Base-by-base conservation (phyloP, 1,140 invertebrate genomes). In the Penaeus indicus region DNA sequence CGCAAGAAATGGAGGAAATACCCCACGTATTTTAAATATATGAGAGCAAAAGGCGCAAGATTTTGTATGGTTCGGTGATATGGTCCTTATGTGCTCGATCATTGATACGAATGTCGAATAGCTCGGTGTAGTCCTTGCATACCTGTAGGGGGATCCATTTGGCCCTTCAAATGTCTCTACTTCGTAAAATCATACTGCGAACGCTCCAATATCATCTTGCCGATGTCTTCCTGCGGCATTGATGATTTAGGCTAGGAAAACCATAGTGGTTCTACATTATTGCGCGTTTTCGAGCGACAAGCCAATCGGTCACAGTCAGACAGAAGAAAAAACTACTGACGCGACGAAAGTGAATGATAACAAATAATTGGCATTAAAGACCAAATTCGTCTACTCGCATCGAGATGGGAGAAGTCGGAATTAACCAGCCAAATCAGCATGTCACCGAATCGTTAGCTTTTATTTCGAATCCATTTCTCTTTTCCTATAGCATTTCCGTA, bases 21-120 rank as follows among this genome's bases (percentile, higher is more conserved):
- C 89, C 89, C 89, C 72, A 90, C 89, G 89, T 90, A 90, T 79
- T 90, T 90, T 90, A 87, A 90, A 90, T 87, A 84, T 83, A 90
- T 64, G 81, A 83, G 85, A 83, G 85, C 81, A 84, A 90, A 87
- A 72, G 89, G 89, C 89, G 85, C 62, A 84, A 84, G 81, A 77
- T 64, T 84, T 42, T 84, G 27, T 78, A 78, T 84, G 63, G 75
- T 62, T 32, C 67, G 61, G 85, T 72, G 84, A 87, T 82, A 63
- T 87, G 81, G 60, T 63, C 81, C 75, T 90, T 79, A 84, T 25
- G 25, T 42, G 0, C 63, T 21, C 19, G 32, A 7, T 78, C 32
- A 63, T 61, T 83, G 72, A 64, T 63, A n/a, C 69, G 64, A 69
- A 67, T 72, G 42, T 85, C 32, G 79, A 42, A 62, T 67, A 62